Conservation (phyloP, 1,140 invertebrate species). For the Drosophila punjabiensis region DNA sequence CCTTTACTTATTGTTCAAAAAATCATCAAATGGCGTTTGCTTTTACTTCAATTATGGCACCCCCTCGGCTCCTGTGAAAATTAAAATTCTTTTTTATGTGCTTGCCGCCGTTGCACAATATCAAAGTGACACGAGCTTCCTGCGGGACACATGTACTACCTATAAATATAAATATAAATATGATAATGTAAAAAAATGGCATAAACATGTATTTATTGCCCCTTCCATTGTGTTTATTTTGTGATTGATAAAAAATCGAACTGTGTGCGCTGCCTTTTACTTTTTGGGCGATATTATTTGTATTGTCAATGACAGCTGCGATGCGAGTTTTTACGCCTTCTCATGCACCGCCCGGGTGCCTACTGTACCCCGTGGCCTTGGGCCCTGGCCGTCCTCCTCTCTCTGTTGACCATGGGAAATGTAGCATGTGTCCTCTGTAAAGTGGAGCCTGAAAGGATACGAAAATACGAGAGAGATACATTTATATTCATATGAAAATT, state of each 20-base stretch:
- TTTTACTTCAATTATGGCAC: constrained; percentile 74
- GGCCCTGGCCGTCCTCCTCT: constrained; percentile 33
- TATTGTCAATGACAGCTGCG: constrained; percentile 68
- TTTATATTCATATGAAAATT: constrained; percentile 59
- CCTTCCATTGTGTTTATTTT: constrained; percentile 70
- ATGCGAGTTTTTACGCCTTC: constrained; percentile 21
- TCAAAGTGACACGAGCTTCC: constrained; percentile 48
- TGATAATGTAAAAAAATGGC: constrained; percentile 75
- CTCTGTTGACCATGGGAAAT: constrained; percentile 57
- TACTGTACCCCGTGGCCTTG: constrained; percentile 60
- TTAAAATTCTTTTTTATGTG: constrained; percentile 64
- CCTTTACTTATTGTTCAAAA: constrained; percentile 51
- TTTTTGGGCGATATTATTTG: constrained; percentile 66
- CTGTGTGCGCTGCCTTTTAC: constrained; percentile 55
- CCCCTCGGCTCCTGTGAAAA: constrained; percentile 33
- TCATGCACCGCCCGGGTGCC: background rate
- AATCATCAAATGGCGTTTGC: constrained; percentile 66
- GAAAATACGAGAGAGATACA: constrained; percentile 17
- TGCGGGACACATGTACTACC: constrained; percentile 50
- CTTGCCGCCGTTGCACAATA: constrained; percentile 30
- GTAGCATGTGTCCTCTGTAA: constrained; percentile 53
- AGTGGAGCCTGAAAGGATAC: constrained; percentile 15
- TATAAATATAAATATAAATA: constrained; percentile 77
- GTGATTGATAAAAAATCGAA: constrained; percentile 74
- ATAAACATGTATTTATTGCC: constrained; percentile 59